Base-by-base conservation (phyloP, 1,140 invertebrate species). In the Tetragonula clypearis region DNA sequence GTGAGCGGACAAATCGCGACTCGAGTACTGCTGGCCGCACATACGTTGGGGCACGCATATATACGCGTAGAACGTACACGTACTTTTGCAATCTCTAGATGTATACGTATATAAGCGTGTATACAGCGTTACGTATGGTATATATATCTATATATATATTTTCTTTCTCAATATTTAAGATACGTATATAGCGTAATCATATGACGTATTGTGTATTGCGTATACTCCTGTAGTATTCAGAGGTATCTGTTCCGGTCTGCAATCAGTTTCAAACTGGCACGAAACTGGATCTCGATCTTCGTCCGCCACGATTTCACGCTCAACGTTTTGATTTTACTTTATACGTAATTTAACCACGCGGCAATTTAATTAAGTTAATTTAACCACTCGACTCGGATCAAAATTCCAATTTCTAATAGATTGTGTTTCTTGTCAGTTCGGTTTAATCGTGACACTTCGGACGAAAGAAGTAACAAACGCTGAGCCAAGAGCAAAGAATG, bases 221-320 rank as follows among this genome's bases (percentile, higher is more conserved):
- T 86, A 90, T 87, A 90, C 74, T 90, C 79, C 82, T 89, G 90
- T 88, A 91, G 90, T 87, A 84, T 85, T 90, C 76, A 83, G 88
- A 90, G 80, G 65, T 90, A 84, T 80, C 82, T 78, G 90, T 90
- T 91, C 90, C 90, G 89, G 89, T 91, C 89, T 87, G 60, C 90
- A 91, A 74, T 91, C 90, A 87, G 89, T 83, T 90, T 87, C 89
- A 91, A 91, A 88, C 82, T 76, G 62, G 74, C 83, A 77, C 83
- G 53, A 60, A 73, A 84, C 88, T 90, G 88, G 86, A 87, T 86
- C 82, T 86, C 82, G 56, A 74, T 49, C 11, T 66, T 41, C 55
- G 11, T 72, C 49, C 26, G 73, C 11, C 55, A 23, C 73, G 17
- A 23, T 35, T 35, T 23, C 73, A 58, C 4, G 1, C 69, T 69